phyloP scores from a whole-genome alignment of 2,113 vertebrate genomes.

The Hassar affinis region DNA sequence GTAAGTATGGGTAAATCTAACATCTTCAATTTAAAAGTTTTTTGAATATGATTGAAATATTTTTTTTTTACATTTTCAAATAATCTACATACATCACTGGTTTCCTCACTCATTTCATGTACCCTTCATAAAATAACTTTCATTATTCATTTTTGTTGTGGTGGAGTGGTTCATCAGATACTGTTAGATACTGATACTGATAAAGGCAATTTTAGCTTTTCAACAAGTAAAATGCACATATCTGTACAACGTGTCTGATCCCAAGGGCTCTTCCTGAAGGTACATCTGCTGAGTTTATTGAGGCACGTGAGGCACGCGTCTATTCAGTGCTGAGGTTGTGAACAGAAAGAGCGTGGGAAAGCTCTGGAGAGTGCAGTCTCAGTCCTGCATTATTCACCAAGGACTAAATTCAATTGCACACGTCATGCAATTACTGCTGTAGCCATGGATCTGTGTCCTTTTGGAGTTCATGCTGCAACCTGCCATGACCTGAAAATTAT shows the following conservation, averaged over 20 bases:
- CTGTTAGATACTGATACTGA: not conserved
- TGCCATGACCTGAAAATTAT: not conserved
- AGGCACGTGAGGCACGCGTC: slow-evolving; percentile 38
- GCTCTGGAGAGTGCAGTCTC: slow-evolving; percentile 36
- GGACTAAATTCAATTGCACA: not conserved
- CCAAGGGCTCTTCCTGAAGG: not conserved
- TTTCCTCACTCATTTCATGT: not conserved
- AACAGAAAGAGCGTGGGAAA: slow-evolving; percentile 43
- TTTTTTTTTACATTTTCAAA: too few relatives aligned
- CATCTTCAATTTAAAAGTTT: not conserved
- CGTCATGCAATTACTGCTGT: slow-evolving; percentile 26
- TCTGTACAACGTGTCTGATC: not conserved
- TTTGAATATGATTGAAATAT: too few relatives aligned
- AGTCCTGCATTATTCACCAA: slow-evolving; percentile 1
- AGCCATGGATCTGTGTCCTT: slow-evolving; percentile 5
- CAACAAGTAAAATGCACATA: not conserved
- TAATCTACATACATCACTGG: not conserved
- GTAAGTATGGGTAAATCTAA: too few relatives aligned
- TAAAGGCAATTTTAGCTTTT: not conserved
- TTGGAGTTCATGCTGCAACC: not conserved
- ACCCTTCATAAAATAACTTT: not conserved
- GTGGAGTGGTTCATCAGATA: not conserved
- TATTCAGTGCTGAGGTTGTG: slow-evolving; percentile 6
- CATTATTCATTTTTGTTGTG: not conserved
- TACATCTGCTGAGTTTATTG: slow-evolving; percentile 27